These are phyloP conservation scores for Calliopum simillimum DNA, from an alignment of 2,888 invertebrate genomes.

Conservation along the genomic window DNA sequence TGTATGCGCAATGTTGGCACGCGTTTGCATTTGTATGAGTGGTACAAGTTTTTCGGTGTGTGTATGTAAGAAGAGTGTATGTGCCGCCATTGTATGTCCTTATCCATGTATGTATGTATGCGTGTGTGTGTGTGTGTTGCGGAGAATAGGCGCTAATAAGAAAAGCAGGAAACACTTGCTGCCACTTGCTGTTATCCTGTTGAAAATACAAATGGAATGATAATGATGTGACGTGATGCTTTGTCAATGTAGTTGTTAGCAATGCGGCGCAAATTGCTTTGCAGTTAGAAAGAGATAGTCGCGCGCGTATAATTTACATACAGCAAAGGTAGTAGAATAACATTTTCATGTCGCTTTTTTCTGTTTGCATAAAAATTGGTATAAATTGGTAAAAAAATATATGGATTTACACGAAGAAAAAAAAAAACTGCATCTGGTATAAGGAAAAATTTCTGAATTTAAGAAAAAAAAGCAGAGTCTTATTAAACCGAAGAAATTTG, in stretches of 20 bases:
- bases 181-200: slow-evolving; percentile 54
- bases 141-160: background rate
- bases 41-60: background rate
- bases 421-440: too few species aligned
- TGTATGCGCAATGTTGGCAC: too few species aligned
- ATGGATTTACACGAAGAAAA: too few species aligned
- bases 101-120: background rate
- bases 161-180: slow-evolving; percentile 36
- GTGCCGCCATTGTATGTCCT: too few species aligned
- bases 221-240: slow-evolving; percentile 55
- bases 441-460: too few species aligned
- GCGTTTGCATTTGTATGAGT: background rate
- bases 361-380: background rate
- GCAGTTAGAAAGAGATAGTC: background rate
- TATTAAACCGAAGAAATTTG: too few species aligned
- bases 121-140: slow-evolving; percentile 8
- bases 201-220: slow-evolving; percentile 62
- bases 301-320: background rate
- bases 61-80: background rate
- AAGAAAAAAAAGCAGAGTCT: too few species aligned
- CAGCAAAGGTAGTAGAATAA: background rate
- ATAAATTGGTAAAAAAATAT: too few species aligned
- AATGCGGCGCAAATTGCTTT: background rate
- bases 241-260: background rate
- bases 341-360: background rate